phyloP scores from a whole-genome alignment of 2,888 invertebrate species.

The Hipparchia sbordonii region DNA sequence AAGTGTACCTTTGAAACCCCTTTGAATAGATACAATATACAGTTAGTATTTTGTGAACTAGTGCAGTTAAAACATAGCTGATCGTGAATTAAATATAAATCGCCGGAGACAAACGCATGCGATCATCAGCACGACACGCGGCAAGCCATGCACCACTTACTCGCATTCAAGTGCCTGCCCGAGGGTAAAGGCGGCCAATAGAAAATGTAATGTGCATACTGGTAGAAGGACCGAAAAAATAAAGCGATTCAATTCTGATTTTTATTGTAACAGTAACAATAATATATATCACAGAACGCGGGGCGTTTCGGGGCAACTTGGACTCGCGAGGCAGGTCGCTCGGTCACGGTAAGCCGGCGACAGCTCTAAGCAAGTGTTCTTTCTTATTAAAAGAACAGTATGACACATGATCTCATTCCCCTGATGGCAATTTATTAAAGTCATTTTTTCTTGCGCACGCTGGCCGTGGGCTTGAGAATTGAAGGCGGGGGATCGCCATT shows the following conservation, averaged over 20 bases:
- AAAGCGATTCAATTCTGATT: constrained; percentile 64
- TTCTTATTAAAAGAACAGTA: constrained; percentile 54
- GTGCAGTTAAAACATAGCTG: constrained; percentile 55
- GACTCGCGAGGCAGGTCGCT: constrained; percentile 66
- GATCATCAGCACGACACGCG: constrained; percentile 64
- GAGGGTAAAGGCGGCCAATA: constrained; percentile 56
- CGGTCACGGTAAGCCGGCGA: constrained; percentile 52
- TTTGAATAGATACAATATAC: constrained; percentile 31
- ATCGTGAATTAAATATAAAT: constrained; percentile 50
- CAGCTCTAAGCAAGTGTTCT: constrained; percentile 66
- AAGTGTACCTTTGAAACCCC: constrained; percentile 30
- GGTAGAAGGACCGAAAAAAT: constrained; percentile 66
- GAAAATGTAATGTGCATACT: constrained; percentile 55
- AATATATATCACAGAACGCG: constrained; percentile 82
- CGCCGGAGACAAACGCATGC: constrained; percentile 71
- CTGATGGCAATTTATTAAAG: constrained; percentile 33
- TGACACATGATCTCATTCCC: constrained; percentile 24
- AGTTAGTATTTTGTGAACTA: constrained; percentile 49
- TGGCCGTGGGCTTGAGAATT: constrained; percentile 78
- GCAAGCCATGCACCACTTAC: constrained; percentile 80
- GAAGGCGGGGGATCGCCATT: constrained; percentile 80
- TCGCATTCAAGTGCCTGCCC: constrained; percentile 63
- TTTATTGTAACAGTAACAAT: constrained; percentile 82
- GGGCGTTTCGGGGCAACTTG: constrained; percentile 78
- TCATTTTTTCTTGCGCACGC: constrained; percentile 81